These are phyloP conservation scores for Nesidiocoris tenuis DNA, from an alignment of 2,888 invertebrate genomes.

Conservation along the genomic window DNA sequence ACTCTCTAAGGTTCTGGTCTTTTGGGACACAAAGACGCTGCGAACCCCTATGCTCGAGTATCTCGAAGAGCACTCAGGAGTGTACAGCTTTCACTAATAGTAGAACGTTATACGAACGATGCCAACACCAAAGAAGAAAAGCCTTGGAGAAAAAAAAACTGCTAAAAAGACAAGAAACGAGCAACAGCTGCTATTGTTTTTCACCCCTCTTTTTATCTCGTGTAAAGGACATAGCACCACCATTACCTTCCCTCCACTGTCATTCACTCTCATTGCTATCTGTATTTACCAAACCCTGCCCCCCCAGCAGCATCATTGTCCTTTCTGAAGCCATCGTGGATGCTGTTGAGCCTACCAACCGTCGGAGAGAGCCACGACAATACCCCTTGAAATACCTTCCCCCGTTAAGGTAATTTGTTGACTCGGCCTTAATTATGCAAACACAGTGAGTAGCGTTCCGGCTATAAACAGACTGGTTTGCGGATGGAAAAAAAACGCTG, in stretches of 20 bases:
- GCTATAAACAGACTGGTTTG: constrained; percentile 32
- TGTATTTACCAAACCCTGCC: constrained; percentile 42
- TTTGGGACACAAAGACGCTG: no score
- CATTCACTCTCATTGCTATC: constrained; percentile 34
- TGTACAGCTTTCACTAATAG: no score
- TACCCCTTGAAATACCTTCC: constrained; percentile 15
- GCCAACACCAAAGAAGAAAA: constrained; percentile 4
- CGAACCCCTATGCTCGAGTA: no score
- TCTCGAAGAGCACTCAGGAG: no score
- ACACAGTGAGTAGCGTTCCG: constrained; percentile 43
- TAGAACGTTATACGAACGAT: no score
- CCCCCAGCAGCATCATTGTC: not conserved
- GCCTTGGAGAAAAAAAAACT: not conserved
- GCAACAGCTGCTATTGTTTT: constrained; percentile 46
- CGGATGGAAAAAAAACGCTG: constrained; percentile 14
- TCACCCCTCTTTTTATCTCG: constrained; percentile 45
- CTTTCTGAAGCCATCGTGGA: not conserved
- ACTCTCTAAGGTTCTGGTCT: no score
- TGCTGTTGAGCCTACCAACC: constrained; percentile 11
- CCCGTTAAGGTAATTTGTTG: constrained; percentile 47
- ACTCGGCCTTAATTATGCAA: constrained; percentile 48
- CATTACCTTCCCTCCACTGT: constrained; percentile 4
- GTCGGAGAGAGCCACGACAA: constrained; percentile 34
- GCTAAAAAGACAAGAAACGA: constrained; percentile 36
- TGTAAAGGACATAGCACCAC: constrained; percentile 31